Evolutionary conservation across 2,797 vertebrate genomes (phyloP).

Genomic region (Melanotaenia boesemani): DNA sequence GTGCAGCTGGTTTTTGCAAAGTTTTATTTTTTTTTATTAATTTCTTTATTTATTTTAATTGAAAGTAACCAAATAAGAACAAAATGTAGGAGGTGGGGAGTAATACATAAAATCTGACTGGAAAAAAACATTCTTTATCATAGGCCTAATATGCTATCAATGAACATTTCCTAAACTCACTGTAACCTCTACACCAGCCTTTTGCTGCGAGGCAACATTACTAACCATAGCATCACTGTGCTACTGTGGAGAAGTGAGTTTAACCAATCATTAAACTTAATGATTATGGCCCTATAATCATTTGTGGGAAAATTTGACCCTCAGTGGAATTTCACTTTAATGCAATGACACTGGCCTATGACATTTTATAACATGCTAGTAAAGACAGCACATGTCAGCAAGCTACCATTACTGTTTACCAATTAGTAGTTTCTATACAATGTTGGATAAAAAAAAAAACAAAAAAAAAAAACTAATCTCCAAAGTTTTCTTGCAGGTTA

Average conservation of each 20-base stretch:
- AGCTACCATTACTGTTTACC: not conserved
- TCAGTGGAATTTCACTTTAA: not conserved
- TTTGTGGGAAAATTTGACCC: not conserved
- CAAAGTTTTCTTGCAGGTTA: constrained; percentile 8
- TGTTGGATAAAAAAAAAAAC: not conserved
- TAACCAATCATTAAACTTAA: not conserved
- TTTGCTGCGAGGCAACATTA: not conserved
- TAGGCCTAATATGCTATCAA: not conserved
- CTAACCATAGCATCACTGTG: not conserved
- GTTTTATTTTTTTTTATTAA: not conserved
- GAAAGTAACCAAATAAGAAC: not conserved
- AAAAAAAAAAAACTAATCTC: constrained; percentile 1
- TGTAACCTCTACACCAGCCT: not conserved
- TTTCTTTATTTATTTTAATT: not conserved
- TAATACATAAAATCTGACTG: not conserved
- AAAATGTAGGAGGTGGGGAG: not conserved
- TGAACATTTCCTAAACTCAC: not conserved
- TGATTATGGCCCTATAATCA: not conserved
- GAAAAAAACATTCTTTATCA: not conserved
- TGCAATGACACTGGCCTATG: not conserved
- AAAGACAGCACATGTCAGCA: not conserved
- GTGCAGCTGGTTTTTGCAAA: not conserved
- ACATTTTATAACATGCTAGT: not conserved
- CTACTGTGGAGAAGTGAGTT: not conserved
- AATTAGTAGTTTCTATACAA: not conserved